Evolutionary conservation across 1,140 invertebrate species (phyloP), one percentile per base, ranked within the genome.

Genomic region (Nasonia vitripennis): DNA sequence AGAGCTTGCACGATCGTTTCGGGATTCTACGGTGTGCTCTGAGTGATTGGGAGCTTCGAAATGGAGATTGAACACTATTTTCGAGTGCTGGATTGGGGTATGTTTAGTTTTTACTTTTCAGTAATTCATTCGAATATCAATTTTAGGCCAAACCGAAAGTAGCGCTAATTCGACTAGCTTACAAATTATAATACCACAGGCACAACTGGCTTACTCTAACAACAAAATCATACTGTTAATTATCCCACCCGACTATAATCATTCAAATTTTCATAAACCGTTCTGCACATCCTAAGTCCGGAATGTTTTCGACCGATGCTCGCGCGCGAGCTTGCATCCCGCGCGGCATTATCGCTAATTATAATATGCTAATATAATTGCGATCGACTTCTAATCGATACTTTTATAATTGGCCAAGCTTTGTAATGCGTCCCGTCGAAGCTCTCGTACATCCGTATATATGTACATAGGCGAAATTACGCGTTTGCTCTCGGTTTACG

Each of bases 401-500:
- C 75, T 86, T 86, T 83, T 86, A 78, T 83, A 83, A 86, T 78
- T 86, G 75, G 23, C 5, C 71, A 86, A 86, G 85, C 80, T 82
- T 83, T 86, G 80, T 83, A 78, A 78, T 83, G 67, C 45, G n/a
- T 5, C 2, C 20, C 20, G n/a, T 7, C 23, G 68, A 34, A 71
- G 11, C 17, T 9, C 55, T 37, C 37, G 80, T 14, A 1, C 17
- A n/a, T 45, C 6, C 5, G 45, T 23, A 2, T 37, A 3, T 45
- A 51, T 73, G 55, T 12, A 89, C 89, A 87, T 87, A 89, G 85
- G 86, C 83, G 34, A 81, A 68, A 85, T 85, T 85, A 81, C 79
- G 73, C 73, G 84, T 77, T 81, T 80, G 41, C 41, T 68, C 23
- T n/a, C 55, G 2, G 5, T 62, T 20, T 62, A 62, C 55, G 79